A percentile compares a stretch with the other conserved stretches of the same genome.
Evolutionary conservation across 2,797 vertebrate genomes (phyloP).

Genomic region (Sebastes hubbsi): DNA sequence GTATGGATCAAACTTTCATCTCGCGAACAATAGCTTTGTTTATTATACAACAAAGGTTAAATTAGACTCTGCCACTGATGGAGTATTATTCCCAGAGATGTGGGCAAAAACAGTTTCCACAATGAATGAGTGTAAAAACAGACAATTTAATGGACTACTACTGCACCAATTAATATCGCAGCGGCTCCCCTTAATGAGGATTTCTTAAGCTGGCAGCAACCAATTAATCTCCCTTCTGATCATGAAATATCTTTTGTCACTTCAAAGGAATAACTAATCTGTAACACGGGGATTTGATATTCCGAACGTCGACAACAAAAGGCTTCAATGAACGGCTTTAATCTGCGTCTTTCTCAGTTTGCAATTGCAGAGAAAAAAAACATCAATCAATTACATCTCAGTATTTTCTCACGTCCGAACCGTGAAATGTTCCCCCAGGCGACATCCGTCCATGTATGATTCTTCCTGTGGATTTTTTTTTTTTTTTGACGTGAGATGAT

Average conservation of each 20-base stretch:
- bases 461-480: constrained; percentile 8
- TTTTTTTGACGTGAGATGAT: constrained; percentile 23
- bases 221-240: constrained; percentile 70
- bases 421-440: constrained; percentile 37
- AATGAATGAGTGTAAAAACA: constrained; percentile 49
- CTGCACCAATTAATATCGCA: constrained; percentile 59
- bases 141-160: constrained; percentile 40
- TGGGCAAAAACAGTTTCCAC: constrained; percentile 33
- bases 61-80: constrained; percentile 10
- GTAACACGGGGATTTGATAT: constrained; percentile 47
- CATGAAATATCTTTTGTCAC: constrained; percentile 43
- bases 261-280: constrained; percentile 57
- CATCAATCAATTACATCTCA: constrained; percentile 45
- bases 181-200: constrained; percentile 28
- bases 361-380: constrained; percentile 33
- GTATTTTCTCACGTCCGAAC: constrained; percentile 31
- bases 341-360: constrained; percentile 44
- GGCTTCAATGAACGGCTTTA: constrained; percentile 44
- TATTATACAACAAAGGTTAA: constrained; percentile 30
- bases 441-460: constrained; percentile 3
- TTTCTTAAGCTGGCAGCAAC: constrained; percentile 45
- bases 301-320: constrained; percentile 63
- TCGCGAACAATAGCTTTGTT: constrained; percentile 27
- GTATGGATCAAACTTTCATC: constrained; percentile 27
- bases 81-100: constrained; percentile 12